Conservation (phyloP, 2,888 invertebrate genomes). For the Epirrhoe tristata region DNA sequence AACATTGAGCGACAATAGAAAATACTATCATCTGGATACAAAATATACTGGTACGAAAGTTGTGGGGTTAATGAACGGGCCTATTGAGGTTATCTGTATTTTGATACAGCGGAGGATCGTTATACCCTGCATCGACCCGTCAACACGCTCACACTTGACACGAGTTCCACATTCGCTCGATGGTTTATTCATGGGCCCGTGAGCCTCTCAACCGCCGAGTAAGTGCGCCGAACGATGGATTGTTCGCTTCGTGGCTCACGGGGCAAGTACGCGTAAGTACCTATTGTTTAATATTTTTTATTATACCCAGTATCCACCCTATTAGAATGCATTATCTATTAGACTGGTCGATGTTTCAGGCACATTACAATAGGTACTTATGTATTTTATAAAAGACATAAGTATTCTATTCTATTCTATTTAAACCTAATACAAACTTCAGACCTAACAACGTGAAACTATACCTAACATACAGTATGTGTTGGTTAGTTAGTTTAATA, state of each 20-base stretch:
- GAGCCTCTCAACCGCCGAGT: conserved; percentile 55
- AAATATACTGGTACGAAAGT: not conserved
- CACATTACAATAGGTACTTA: too few species aligned
- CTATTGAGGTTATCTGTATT: conserved; percentile 23
- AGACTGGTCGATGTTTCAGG: not conserved
- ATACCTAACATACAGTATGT: not conserved
- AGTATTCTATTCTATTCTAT: not conserved
- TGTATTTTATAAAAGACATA: not conserved
- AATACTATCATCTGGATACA: not conserved
- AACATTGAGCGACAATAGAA: not conserved
- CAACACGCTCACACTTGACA: conserved; percentile 69
- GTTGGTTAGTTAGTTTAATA: conserved; percentile 17
- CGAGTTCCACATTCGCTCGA: conserved; percentile 69
- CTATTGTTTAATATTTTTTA: conserved; percentile 15
- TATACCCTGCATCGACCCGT: conserved; percentile 50
- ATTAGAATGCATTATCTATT: not conserved
- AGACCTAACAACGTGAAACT: not conserved
- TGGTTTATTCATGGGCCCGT: conserved; percentile 71
- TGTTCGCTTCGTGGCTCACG: conserved; percentile 47
- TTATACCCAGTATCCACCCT: not conserved
- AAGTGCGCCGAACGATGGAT: conserved; percentile 59
- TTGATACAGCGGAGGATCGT: conserved; percentile 31
- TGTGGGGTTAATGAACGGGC: conserved; percentile 5
- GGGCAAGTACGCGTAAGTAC: conserved; percentile 5
- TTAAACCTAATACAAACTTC: not conserved